Evolutionary conservation across 2,797 vertebrate species (phyloP), one percentile per base, ranked within the genome.

Genomic region (Basileuterus tristriatus): DNA sequence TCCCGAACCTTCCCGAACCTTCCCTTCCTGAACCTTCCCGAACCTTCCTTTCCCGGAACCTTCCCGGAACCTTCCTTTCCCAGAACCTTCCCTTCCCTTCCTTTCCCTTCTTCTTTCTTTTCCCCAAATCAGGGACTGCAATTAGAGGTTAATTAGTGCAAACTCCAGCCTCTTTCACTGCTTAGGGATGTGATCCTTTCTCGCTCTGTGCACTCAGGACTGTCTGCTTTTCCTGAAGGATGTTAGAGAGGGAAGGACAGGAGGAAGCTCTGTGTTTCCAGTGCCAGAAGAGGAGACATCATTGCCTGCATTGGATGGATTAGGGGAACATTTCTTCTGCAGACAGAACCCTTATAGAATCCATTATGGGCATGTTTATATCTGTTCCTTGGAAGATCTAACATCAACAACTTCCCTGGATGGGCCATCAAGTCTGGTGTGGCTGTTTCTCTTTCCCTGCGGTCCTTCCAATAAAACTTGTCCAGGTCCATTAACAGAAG

Each of bases 401-500:
- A 6, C 52, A 75, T 50, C 67, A 87, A 49, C 30, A 74, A 1
- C 27, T 75, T 71, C 46, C 20, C 69, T 64, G 62, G 76, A 62
- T 65, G 46, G n/a, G 59, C 64, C 65, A 79, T 81, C 62, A 93
- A 86, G 59, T 9, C 41, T 70, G 30, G 9, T 21, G 26, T 37
- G 46, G 16, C 39, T 7, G 16, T 58, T 62, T 39, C 50, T 75
- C 6, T 76, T 83, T 55, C 50, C 39, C 32, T 37, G 39, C 20
- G 22, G 53, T 64, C 41, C 36, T 88, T 67, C 39, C 39, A 59
- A 60, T 83, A 91, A 95, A 83, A 93, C 37, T 65, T 50, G 76
- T 86, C 59, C 47, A 26, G 36, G 56, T 91, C 52, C 63, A 72
- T 94, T 86, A 82, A 79, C 11, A 86, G 76, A 47, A 94, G 15